Evolutionary conservation across 1,140 invertebrate species (phyloP).

Genomic region (Papilio polyxenes): DNA sequence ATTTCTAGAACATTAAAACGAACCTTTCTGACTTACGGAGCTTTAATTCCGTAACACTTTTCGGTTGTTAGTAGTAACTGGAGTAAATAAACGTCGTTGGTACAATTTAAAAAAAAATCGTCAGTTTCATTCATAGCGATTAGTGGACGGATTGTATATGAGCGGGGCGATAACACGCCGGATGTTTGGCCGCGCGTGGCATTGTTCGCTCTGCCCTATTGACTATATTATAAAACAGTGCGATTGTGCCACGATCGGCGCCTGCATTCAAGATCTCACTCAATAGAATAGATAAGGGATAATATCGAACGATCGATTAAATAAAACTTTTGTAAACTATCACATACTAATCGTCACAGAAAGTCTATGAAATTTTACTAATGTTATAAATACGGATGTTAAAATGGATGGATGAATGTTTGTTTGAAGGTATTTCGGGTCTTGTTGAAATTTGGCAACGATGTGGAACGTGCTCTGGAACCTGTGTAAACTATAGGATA

Average conservation of each 20-base stretch:
- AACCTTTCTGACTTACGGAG: neutral
- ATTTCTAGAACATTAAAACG: no score
- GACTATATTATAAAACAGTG: constrained; percentile 42
- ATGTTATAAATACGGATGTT: no score
- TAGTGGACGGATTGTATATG: constrained; percentile 58
- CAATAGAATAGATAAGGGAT: constrained; percentile 15
- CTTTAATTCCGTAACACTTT: constrained; percentile 31
- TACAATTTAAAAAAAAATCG: constrained; percentile 44
- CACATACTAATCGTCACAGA: neutral
- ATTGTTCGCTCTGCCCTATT: constrained; percentile 65
- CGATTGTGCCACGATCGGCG: constrained; percentile 13
- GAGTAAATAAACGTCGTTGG: constrained; percentile 33
- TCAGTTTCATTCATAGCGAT: constrained; percentile 57
- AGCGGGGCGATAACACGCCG: constrained; percentile 68
- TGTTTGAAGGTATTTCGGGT: no score
- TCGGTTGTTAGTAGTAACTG: constrained; percentile 33
- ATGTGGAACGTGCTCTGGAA: no score
- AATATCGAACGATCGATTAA: neutral
- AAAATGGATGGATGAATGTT: no score
- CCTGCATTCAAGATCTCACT: constrained; percentile 2
- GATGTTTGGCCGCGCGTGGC: constrained; percentile 70
- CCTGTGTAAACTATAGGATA: no score
- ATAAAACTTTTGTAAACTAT: constrained; percentile 8
- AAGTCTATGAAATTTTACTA: no score
- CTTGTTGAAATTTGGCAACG: no score